Percentiles rank a stretch among this genome's conserved stretches.
Conservation (phyloP, 2,797 vertebrate species). For the Lepilemur ruficaudatus region DNA sequence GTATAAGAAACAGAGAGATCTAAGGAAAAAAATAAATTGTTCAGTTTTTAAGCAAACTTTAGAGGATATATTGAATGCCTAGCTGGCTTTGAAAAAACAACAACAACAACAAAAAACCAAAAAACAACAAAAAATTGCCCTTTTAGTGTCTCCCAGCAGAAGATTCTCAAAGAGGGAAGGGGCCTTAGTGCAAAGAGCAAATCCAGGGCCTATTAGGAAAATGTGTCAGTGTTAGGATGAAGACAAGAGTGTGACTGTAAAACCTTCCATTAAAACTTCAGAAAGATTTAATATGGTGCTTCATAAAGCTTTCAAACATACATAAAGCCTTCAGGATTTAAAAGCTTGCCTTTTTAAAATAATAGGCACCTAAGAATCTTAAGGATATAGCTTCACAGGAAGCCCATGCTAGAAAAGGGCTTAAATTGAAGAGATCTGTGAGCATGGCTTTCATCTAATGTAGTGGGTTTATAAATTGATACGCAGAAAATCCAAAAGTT, state of each 20-base stretch:
- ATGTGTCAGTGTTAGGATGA: not conserved
- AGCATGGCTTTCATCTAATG: not conserved
- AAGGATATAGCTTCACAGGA: not conserved
- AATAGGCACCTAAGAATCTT: not conserved
- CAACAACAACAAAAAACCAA: not conserved
- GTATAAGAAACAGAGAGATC: not conserved
- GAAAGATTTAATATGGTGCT: conserved; percentile 37
- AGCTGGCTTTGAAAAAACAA: not conserved
- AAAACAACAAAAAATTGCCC: not conserved
- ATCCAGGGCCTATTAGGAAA: conserved; percentile 13
- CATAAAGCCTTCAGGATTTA: conserved; percentile 22
- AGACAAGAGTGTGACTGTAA: conserved; percentile 13
- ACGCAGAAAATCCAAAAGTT: not conserved
- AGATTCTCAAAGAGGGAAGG: conserved; percentile 8
- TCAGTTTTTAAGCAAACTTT: not conserved
- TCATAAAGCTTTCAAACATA: conserved; percentile 50
- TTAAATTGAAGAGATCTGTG: not conserved
- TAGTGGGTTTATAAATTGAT: not conserved
- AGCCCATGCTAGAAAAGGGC: not conserved
- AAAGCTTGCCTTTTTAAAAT: conserved; percentile 30
- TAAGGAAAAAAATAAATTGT: not conserved
- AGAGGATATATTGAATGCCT: not conserved
- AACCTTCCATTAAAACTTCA: conserved; percentile 27
- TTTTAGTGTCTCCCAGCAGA: not conserved
- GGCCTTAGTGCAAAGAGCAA: not conserved